Base-by-base conservation (phyloP, 2,113 vertebrate species). In the Python bivittatus region DNA sequence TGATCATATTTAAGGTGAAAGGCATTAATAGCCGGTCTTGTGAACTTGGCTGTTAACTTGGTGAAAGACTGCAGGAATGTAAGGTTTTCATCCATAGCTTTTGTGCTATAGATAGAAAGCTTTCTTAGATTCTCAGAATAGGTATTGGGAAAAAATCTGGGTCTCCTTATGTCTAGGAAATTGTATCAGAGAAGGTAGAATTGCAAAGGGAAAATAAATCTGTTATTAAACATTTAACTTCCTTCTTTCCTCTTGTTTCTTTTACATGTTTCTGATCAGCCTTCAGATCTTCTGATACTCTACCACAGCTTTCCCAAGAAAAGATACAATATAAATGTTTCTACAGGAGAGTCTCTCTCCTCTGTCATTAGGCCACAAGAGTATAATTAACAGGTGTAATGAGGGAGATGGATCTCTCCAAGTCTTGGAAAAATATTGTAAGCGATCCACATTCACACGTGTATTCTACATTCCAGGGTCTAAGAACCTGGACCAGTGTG, bases 1-100 rank as follows among this genome's bases (percentile, higher is more conserved):
- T 96, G 96, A 97, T 96, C 93, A 79, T 52, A 42, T 93, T 95
- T 95, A 94, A 96, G 95, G 94, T 96, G 92, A 92, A 94, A 95
- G 83, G 85, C 0, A 0, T 88, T 91, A 91, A 64, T 91, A 93
- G 79, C 91, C 94, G 94, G 92, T 54, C 89, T n/a, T n/a, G n/a
- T n/a, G n/a, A n/a, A n/a, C n/a, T n/a, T n/a, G n/a, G n/a, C n/a
- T 95, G 94, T 92, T 96, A 95, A 93, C 92, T 94, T 92, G 92
- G 90, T 92, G 94, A 96, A 91, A 93, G 58, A 88, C 54, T 90
- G 92, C 68, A 38, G 52, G 88, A 48, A 79, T 89, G 56, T 29
- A 23, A 87, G 92, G 61, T 93, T 86, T 44, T 0, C 56, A 57
- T 44, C 88, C 64, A 0, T 0, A 85, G 90, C 89, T 53, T 84